Evolutionary conservation across 2,888 invertebrate genomes (phyloP), one percentile per base, ranked within the genome.

Genomic region (Orchesella flavescens): DNA sequence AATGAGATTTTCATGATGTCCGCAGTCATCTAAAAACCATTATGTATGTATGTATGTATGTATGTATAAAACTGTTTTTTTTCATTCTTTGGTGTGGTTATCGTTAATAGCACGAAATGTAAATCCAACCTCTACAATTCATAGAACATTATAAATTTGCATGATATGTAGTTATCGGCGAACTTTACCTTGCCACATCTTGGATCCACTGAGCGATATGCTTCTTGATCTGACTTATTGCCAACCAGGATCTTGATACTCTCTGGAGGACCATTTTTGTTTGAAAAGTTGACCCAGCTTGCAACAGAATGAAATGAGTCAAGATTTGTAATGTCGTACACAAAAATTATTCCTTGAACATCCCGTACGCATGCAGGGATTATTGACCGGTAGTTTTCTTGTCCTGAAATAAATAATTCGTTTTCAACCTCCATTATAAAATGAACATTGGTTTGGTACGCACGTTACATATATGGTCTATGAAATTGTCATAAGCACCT

Each of bases 291-390:
- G 13, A 87, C 83, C 88, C 88, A 88, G 61, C 81, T 86, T 21
- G 87, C 77, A 34, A 88, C 80, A 1, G 84, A 85, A 34, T 86
- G 83, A 21, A 88, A 78, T 23, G 85, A 84, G 21, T 86, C 85
- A 21, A 82, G 59, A 46, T 80, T 87, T 1, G 85, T 84, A 17
- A 87, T 82, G 77, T 88, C 88, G 57, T 87, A 88, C 12, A 87
- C 87, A 78, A 88, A 88, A 24, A 88, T 65, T 19, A 88, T 86
- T 12, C 87, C 88, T 75, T 88, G 88, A 15, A 87, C 88, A 24
- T 87, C 88, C 19, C 88, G 83, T 9, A 88, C 87, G 72, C 86
- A 87, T 12, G 87, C 86, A 2, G 87, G 86, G 24, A 87, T 87
- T 23, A 88, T 86, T 19, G 87, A 87, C 7, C 87, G 73, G 59